phyloP scores from a whole-genome alignment of 2,888 invertebrate genomes.

The Parochlus steinenii region DNA sequence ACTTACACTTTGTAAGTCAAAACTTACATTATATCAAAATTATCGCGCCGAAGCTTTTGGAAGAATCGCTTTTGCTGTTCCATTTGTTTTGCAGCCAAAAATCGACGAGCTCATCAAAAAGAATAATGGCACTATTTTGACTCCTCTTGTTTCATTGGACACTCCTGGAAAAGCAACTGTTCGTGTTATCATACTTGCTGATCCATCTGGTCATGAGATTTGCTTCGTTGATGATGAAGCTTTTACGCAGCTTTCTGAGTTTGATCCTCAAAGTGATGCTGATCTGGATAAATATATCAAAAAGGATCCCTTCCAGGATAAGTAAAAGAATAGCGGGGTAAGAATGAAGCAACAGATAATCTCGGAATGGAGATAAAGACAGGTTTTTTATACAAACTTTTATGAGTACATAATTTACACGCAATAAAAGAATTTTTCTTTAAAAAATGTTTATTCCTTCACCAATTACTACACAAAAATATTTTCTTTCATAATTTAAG shows the following conservation, averaged over 20 bases:
- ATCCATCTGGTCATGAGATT: slow-evolving; percentile 95
- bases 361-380: too few relatives aligned
- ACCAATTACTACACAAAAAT: too few relatives aligned
- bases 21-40: too few relatives aligned
- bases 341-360: too few relatives aligned
- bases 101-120: slow-evolving; percentile 59
- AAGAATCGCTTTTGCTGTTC: slow-evolving; percentile 86
- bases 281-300: slow-evolving; percentile 59
- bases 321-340: too few relatives aligned
- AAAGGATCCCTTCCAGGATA: slow-evolving; percentile 30
- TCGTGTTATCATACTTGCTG: slow-evolving; percentile 86
- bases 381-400: too few relatives aligned
- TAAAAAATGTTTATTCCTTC: too few relatives aligned
- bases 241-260: slow-evolving; percentile 69
- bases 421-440: slow-evolving; percentile 9
- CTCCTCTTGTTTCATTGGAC: slow-evolving; percentile 78
- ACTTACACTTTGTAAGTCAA: too few relatives aligned
- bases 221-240: slow-evolving; percentile 97
- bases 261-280: slow-evolving; percentile 70
- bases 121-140: slow-evolving; percentile 59
- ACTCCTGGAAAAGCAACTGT: slow-evolving; percentile 97
- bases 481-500: not conserved
- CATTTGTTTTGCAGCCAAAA: slow-evolving; percentile 52
- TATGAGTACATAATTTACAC: too few relatives aligned
- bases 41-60: slow-evolving; percentile 86